Evolutionary conservation across 1,140 invertebrate genomes (phyloP).

Genomic region (Heliothis subflexa): DNA sequence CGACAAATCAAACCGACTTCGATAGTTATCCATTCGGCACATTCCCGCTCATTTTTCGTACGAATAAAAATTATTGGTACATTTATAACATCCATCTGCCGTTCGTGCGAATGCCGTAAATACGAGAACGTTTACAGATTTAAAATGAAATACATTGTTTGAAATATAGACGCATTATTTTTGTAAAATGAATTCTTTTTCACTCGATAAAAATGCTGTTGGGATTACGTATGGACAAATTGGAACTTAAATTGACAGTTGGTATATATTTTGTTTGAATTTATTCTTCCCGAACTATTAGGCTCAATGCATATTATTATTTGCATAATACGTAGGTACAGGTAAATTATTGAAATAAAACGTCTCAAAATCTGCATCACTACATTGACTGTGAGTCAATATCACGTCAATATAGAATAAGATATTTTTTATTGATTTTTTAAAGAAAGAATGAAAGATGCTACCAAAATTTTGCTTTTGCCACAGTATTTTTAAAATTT

Average conservation of each 20-base stretch:
- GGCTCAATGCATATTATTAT: neutral
- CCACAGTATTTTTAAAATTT: no score
- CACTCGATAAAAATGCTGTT: constrained; percentile 23
- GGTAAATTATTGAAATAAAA: no score
- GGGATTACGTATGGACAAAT: neutral
- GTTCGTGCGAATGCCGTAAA: constrained; percentile 33
- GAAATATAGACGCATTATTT: constrained; percentile 38
- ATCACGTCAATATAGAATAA: no score
- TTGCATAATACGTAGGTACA: no score
- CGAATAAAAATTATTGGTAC: constrained; percentile 46
- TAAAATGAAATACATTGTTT: constrained; percentile 46
- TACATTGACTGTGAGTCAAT: no score
- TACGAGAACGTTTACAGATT: constrained; percentile 34
- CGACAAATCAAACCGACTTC: constrained; percentile 17
- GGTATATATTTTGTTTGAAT: neutral
- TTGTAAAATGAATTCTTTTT: constrained; percentile 36
- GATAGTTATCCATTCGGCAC: constrained; percentile 29
- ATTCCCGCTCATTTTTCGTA: constrained; percentile 26
- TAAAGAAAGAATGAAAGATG: no score
- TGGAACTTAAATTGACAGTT: neutral
- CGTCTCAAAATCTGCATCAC: no score
- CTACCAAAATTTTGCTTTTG: no score
- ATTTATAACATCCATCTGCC: constrained; percentile 34
- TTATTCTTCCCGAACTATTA: neutral
- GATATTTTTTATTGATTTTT: no score